Conservation (phyloP, 1,140 invertebrate genomes). For the Metaphire vulgaris region DNA sequence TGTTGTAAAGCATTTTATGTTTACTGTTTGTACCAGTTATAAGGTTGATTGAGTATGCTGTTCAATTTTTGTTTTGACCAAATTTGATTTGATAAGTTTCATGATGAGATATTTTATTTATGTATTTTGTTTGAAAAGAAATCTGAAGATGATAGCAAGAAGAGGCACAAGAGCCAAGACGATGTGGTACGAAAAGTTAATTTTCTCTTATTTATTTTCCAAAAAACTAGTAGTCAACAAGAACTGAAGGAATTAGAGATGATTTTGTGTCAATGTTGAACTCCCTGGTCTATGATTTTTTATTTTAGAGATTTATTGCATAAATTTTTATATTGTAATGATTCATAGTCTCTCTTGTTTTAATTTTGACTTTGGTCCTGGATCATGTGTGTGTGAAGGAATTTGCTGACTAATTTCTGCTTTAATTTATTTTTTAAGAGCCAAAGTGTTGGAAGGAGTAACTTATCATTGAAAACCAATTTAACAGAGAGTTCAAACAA, state of each 20-base stretch:
- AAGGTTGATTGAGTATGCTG: neutral
- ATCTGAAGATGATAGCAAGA: conserved; percentile 41
- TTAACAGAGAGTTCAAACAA: neutral
- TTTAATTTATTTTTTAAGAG: neutral
- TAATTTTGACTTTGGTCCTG: neutral
- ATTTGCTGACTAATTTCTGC: too few relatives aligned
- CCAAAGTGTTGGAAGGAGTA: neutral
- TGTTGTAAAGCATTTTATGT: neutral
- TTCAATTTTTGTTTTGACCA: neutral
- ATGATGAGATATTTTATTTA: conserved; percentile 1
- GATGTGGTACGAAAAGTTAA: neutral
- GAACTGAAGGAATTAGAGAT: too few relatives aligned
- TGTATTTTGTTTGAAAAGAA: conserved; percentile 29
- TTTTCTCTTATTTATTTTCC: too few relatives aligned
- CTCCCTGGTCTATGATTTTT: too few relatives aligned
- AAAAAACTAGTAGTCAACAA: too few relatives aligned
- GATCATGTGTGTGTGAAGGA: neutral
- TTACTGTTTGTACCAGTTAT: neutral
- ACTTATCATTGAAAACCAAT: neutral
- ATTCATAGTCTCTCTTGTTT: conserved; percentile 17
- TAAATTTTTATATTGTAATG: too few relatives aligned
- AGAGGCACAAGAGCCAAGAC: conserved; percentile 34
- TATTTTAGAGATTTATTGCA: too few relatives aligned
- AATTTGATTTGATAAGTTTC: neutral
- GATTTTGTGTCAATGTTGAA: too few relatives aligned